These are phyloP conservation scores for Chiloscyllium plagiosum DNA, from an alignment of 2,113 vertebrate genomes.

Conservation along the genomic window DNA sequence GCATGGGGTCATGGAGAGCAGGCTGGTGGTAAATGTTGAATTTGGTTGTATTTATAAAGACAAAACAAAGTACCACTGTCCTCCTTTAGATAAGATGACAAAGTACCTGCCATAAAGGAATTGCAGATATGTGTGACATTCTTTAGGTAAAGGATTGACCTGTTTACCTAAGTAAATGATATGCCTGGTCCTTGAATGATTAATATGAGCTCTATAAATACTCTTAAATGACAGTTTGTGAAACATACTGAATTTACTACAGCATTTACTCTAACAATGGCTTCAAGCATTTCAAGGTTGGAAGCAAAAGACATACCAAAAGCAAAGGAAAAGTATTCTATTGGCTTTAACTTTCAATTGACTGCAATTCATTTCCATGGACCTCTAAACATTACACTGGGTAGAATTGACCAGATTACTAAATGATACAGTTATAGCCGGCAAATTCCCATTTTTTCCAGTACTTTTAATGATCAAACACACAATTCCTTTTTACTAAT, in stretches of 20 bases:
- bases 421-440: background rate
- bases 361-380: background rate
- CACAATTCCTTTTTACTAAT: background rate
- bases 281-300: constrained; percentile 19
- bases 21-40: background rate
- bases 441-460: background rate
- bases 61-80: constrained; percentile 29
- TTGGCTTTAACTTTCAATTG: background rate
- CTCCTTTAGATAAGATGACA: constrained; percentile 31
- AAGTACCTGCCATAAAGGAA: constrained; percentile 30
- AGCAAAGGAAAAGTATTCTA: background rate
- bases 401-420: background rate
- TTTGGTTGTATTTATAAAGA: background rate
- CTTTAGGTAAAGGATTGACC: background rate
- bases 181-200: constrained; percentile 17
- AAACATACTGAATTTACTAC: background rate
- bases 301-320: background rate
- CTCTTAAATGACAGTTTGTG: background rate
- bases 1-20: too few relatives aligned
- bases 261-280: background rate
- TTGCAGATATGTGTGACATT: constrained; percentile 24
- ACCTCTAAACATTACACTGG: background rate
- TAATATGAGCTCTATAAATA: constrained; percentile 19
- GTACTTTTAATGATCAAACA: background rate
- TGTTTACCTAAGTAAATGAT: constrained; percentile 21